phyloP scores from a whole-genome alignment of 2,888 invertebrate genomes.

The Megastigmus dorsalis region DNA sequence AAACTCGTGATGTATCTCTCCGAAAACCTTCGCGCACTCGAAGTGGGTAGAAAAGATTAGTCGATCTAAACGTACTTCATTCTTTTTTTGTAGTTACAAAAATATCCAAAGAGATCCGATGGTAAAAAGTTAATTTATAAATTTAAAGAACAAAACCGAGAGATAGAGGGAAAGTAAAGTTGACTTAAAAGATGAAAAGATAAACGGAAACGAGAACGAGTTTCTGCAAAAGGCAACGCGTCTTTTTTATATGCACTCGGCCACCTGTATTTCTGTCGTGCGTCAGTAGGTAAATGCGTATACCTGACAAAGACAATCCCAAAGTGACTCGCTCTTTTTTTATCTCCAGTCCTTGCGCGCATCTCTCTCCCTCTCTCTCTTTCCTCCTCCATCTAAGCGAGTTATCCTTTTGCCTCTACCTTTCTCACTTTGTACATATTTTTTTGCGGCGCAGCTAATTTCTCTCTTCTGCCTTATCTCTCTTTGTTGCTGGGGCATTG shows the following conservation, averaged over 20 bases:
- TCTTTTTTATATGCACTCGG: neutral
- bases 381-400: neutral
- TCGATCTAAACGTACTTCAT: too few species aligned
- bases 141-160: neutral
- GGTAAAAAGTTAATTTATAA: slow-evolving; percentile 35
- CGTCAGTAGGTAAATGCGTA: slow-evolving; percentile 36
- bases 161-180: neutral
- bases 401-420: neutral
- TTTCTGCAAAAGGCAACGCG: slow-evolving; percentile 22
- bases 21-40: too few species aligned
- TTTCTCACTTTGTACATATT: neutral
- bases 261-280: slow-evolving; percentile 26
- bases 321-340: slow-evolving; percentile 15
- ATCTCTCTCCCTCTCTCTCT: neutral
- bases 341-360: neutral
- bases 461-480: too few species aligned
- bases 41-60: too few species aligned
- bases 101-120: neutral
- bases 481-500: too few species aligned
- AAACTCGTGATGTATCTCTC: too few species aligned
- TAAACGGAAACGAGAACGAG: slow-evolving; percentile 33
- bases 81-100: too few species aligned
- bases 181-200: slow-evolving; percentile 43
- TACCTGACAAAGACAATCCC: slow-evolving; percentile 22
- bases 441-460: too few species aligned